Conservation (phyloP, 2,888 invertebrate genomes). For the Epinotia bilunana region DNA sequence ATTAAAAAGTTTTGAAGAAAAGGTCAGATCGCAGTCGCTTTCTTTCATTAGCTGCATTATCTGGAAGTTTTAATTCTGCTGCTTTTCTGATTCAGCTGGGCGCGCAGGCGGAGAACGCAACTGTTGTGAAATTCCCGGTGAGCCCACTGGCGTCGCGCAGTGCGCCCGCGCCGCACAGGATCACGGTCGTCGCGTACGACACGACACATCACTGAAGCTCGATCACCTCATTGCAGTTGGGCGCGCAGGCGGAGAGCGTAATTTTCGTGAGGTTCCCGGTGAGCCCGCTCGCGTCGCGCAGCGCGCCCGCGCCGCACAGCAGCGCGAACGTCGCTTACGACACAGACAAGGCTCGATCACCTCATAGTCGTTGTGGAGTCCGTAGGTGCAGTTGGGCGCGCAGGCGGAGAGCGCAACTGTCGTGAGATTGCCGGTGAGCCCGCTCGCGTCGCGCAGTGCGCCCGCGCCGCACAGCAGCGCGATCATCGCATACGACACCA, state of each 20-base stretch:
- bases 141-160: conserved; percentile 45
- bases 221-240: conserved; percentile 83
- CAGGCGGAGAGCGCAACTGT: conserved; percentile 49
- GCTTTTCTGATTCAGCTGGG: too few species aligned
- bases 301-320: conserved; percentile 89
- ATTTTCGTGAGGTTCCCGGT: conserved; percentile 45
- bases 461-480: conserved; percentile 91
- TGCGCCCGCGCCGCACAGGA: conserved; percentile 90
- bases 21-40: not conserved
- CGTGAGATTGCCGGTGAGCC: conserved; percentile 49
- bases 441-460: conserved; percentile 73
- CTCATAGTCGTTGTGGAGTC: conserved; percentile 90
- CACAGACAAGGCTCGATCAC: conserved; percentile 44
- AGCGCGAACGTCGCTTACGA: conserved; percentile 91
- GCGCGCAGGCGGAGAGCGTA: conserved; percentile 52
- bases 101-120: too few species aligned
- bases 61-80: too few species aligned
- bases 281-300: conserved; percentile 51
- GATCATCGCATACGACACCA: conserved; percentile 90
- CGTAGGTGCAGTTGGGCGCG: conserved; percentile 86
- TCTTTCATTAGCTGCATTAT: too few species aligned
- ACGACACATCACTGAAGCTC: conserved; percentile 52
- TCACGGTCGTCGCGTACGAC: conserved; percentile 90
- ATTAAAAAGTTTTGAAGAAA: not conserved
- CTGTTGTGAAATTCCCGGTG: too few species aligned